Percentiles rank a stretch among this genome's conserved stretches.
Evolutionary conservation across 1,140 invertebrate species (phyloP).

Genomic region (Oncopodura yosiiana): DNA sequence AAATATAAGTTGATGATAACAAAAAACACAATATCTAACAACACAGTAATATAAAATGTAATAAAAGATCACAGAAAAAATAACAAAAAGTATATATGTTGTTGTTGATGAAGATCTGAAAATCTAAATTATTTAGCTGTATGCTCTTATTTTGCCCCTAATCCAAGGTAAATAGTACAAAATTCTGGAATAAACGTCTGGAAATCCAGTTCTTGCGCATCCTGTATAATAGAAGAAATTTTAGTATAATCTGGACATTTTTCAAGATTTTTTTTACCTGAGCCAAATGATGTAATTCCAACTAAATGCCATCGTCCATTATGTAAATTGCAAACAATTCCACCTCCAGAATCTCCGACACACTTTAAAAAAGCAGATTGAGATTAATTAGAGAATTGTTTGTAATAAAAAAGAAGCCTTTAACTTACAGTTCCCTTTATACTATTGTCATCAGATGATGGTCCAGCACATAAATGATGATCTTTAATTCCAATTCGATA

Average conservation of each 20-base stretch:
- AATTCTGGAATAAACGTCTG: conserved; percentile 75
- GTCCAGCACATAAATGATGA: conserved; percentile 40
- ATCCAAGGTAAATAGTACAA: conserved; percentile 81
- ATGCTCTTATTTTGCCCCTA: conserved; percentile 32
- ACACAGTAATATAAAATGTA: no score
- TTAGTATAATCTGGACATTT: conserved; percentile 34
- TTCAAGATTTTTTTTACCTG: conserved; percentile 72
- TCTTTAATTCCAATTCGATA: conserved; percentile 39
- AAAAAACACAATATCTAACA: no score
- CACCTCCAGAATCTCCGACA: conserved; percentile 43
- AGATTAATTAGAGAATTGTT: not conserved
- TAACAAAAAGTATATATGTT: no score
- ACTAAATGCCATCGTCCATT: conserved; percentile 76
- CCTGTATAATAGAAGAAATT: conserved; percentile 22
- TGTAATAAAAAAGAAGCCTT: not conserved
- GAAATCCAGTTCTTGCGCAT: no score
- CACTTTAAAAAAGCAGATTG: not conserved
- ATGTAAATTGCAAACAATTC: conserved; percentile 49
- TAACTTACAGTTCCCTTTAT: conserved; percentile 36
- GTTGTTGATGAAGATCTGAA: no score
- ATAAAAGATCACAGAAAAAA: no score
- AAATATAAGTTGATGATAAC: no score
- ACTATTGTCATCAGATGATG: conserved; percentile 34
- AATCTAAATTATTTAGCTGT: conserved; percentile 17
- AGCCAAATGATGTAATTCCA: conserved; percentile 81